Evolutionary conservation across 2,888 invertebrate genomes (phyloP), one percentile per base, ranked within the genome.

Genomic region (Drosophila nigricruria): DNA sequence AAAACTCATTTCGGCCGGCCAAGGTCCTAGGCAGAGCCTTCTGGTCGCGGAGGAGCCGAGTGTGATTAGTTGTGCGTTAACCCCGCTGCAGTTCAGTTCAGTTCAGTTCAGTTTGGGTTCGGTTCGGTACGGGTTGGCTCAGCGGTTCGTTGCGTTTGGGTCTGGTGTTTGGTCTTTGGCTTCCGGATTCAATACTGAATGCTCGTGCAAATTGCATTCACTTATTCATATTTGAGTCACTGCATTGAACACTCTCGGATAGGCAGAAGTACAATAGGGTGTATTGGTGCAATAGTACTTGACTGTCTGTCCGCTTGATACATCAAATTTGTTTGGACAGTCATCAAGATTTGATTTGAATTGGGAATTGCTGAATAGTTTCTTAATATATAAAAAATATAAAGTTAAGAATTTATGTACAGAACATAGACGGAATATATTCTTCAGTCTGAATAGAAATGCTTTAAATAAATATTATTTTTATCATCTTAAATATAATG

Each of bases 21-120:
- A 43, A 25, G 53, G 47, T 43, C 53, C 60, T 54, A 16, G 36
- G 42, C 52, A 64, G 58, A 54, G 45, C 32, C 30, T 23, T 30
- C 56, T 38, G 52, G 45, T 45, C 30, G 63, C 45, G 12, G 18
- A 81, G 70, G 50, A 59, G 56, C 56, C 50, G 58, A 70, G 79
- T 85, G 90, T 85, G 86, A 86, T 86, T 86, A 89, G 86, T 89
- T 85, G 88, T 77, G 68, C 85, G 86, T 86, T 89, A 88, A 85
- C 78, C 86, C 79, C 77, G 68, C 42, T 64, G 64, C 63, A 61
- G 63, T 70, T 68, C 70, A 50, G 82, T 58, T 43, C 59, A 40
- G 58, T 54, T 57, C 36, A 52, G 57, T 72, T 57, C 36, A 36
- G 61, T 18, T 60, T 54, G 18, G n/a, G 16, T 58, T 30, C 30